Base-by-base conservation (phyloP, 1,140 invertebrate genomes). In the Planococcus citri region DNA sequence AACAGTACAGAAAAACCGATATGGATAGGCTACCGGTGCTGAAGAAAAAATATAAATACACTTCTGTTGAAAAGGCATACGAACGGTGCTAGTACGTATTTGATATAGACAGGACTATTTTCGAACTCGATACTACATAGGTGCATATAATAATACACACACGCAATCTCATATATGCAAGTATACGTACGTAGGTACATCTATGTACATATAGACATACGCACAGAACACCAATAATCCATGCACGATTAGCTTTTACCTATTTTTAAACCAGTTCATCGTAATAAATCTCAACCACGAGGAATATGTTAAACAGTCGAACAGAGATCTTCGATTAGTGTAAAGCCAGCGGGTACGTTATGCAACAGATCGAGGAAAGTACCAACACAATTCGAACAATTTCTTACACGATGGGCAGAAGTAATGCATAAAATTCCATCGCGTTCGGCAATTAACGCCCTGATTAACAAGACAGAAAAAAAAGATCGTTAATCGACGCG, bases 321-420 rank as follows among this genome's bases (percentile, higher is more conserved):
- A 64, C 60, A 27, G 60, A 25, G 60, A 64, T 64, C 60, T 64
- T 64, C 60, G 60, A 64, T 64, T 64, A 64, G 25, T 64, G 60
- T 20, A 64, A 64, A 64, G 60, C 60, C 60, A 64, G 24, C 60
- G 60, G 60, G 60, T 64, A 64, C 60, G 60, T 64, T 64, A 64
- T 17, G 60, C 25, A 64, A 64, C 60, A 64, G 22, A 24, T 64
- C 22, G 60, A 64, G 60, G 60, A 64, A 64, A 64, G 60, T 64
- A 64, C 20, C 21, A 20, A 24, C 10, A 25, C 21, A 64, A 64
- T 25, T 24, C 60, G 60, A 64, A 24, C 10, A 64, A 25, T 64
- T 64, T 27, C 25, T 64, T 24, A 17, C 60, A 27, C 22, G 21
- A 24, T 24, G 60, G 22, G 60, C 10, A 64, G 60, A 64, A 27